Base-by-base conservation (phyloP, 2,888 invertebrate species). In the Dolichomitus sp. region DNA sequence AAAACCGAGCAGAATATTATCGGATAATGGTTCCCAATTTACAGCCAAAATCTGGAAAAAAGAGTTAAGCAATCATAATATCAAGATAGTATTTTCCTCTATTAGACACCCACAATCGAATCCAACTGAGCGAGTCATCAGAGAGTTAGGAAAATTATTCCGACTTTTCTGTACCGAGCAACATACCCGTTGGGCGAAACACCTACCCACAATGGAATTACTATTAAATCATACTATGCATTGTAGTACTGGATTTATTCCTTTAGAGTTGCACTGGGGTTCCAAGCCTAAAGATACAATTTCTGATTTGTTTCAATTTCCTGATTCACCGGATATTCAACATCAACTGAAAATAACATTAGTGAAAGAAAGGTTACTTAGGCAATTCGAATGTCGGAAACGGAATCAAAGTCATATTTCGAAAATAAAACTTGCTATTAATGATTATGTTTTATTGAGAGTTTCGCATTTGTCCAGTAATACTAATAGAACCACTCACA, bases 11-110 rank as follows among this genome's bases (percentile, higher is more conserved):
- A 19, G 19, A 40, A 66, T 42, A 40, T 48, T 61, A 1, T 68
- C 68, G 0, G 77, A 77, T 19, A 77, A 77, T 9, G 77, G 77
- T 0, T 69, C 23, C 1, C 23, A 23, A 23, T 23, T 76, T 37
- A 68, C 66, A 0, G 48, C 68, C 0, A 9, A 11, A 1, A 23
- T 57, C 0, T 76, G 76, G 68, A 59, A 12, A n/a, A 27, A 50
- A n/a, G 50, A 50, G 2, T 61, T 76, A 40, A 27, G 50, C 2
- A 11, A 63, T 9, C 37, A 42, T 11, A 27, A 12, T 12, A 63
- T 63, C 7, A 63, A 42, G 19, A 14, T 63, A 2, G 63, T 63
- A 0, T 63, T 45, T 63, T 63, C 63, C 14, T 63, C 42, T 0
- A 63, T 63, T 1, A n/a, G 42, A 4, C 42, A 45, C 23, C 63